These are phyloP conservation scores for Drosophila setifemur DNA, from an alignment of 1,140 invertebrate species.

Conservation along the genomic window DNA sequence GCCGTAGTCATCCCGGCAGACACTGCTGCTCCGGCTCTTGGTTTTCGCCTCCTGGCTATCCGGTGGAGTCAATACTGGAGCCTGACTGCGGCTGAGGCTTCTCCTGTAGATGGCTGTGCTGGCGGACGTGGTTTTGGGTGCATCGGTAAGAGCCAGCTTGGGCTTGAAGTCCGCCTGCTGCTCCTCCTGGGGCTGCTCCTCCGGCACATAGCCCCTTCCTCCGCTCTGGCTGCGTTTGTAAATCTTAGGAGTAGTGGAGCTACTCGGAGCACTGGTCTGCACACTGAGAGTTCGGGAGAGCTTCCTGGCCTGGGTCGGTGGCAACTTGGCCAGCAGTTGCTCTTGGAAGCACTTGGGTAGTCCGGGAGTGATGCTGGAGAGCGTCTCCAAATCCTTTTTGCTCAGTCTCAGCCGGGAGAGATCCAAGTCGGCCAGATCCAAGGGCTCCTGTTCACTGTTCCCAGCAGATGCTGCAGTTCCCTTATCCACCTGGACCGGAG, in stretches of 20 bases:
- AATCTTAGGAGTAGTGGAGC: constrained; percentile 29
- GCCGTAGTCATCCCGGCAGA: constrained; percentile 67
- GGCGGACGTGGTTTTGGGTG: constrained; percentile 54
- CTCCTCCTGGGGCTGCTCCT: constrained; percentile 14
- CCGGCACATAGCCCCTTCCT: constrained; percentile 52
- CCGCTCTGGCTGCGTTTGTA: constrained; percentile 81
- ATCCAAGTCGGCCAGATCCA: constrained; percentile 86
- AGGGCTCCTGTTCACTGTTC: constrained; percentile 81
- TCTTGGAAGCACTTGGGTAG: constrained; percentile 86
- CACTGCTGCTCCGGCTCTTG: constrained; percentile 74
- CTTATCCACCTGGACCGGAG: constrained; percentile 48
- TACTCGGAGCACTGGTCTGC: constrained; percentile 59
- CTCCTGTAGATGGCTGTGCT: constrained; percentile 62
- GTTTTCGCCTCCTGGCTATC: not conserved
- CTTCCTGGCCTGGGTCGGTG: constrained; percentile 85
- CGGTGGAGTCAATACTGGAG: not conserved
- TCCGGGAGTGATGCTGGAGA: constrained; percentile 86
- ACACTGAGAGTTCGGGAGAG: constrained; percentile 86
- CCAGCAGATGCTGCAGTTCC: not conserved
- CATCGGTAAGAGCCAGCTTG: constrained; percentile 39
- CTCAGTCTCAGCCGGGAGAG: constrained; percentile 86
- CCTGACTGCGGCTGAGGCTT: constrained; percentile 59
- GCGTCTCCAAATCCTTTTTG: constrained; percentile 86
- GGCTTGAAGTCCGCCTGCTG: constrained; percentile 24
- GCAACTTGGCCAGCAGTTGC: constrained; percentile 86